Percentiles rank a stretch among this genome's conserved stretches.
Conservation (phyloP, 2,113 vertebrate species). For the Galemys pyrenaicus region DNA sequence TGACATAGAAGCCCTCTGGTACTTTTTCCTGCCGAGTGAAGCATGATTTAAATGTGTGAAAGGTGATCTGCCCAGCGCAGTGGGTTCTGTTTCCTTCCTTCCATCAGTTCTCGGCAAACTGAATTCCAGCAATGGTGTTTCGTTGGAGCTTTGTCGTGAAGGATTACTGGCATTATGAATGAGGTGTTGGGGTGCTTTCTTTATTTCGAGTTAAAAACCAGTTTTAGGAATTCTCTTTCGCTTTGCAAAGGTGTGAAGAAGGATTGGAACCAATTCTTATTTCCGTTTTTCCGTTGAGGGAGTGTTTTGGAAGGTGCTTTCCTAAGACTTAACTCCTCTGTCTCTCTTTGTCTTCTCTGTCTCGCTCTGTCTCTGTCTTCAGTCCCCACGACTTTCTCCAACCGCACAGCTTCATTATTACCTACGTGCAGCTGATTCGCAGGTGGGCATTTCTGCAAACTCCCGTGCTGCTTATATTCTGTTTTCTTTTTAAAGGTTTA, state of each 20-base stretch:
- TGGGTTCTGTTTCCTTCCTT: background rate
- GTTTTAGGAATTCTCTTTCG: background rate
- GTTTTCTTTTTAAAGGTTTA: no score
- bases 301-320: background rate
- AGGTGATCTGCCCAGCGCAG: background rate
- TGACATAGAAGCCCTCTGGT: background rate
- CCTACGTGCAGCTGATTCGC: background rate
- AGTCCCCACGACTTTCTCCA: background rate
- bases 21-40: background rate
- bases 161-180: background rate
- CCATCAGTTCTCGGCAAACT: background rate
- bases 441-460: background rate
- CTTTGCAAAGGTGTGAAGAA: background rate
- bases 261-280: background rate
- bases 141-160: background rate
- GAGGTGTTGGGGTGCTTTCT: background rate
- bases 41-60: background rate
- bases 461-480: background rate
- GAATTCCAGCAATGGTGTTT: background rate
- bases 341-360: background rate
- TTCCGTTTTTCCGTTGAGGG: background rate
- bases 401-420: accelerated
- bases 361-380: background rate
- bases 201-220: background rate
- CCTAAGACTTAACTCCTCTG: background rate